These are phyloP conservation scores for Catalaphyllia jardinei DNA, from an alignment of 64 coral and sea anemone species.

Conservation along the genomic window DNA sequence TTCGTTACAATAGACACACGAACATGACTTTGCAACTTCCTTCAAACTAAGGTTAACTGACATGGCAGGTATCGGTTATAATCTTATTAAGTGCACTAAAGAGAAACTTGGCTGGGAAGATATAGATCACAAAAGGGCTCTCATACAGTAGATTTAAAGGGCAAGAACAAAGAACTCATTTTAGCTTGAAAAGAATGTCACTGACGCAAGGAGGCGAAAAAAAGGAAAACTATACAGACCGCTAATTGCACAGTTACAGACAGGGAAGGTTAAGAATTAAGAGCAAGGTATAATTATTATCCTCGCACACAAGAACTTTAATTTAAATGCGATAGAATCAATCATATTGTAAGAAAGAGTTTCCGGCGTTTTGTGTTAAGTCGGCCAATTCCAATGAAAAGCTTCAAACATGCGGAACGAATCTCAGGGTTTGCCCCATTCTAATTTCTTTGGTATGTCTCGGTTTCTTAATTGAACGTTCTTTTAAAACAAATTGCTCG, in stretches of 20 bases:
- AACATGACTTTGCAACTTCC: neutral
- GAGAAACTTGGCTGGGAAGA: neutral
- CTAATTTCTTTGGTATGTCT: neutral
- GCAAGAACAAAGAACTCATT: neutral
- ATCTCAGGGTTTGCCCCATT: neutral
- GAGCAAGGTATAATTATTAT: neutral
- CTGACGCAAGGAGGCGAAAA: neutral
- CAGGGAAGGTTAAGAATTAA: neutral
- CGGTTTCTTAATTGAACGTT: neutral
- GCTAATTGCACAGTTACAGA: neutral
- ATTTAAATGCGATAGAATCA: slow-evolving; percentile 14
- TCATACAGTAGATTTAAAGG: too few relatives aligned
- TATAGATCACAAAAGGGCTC: too few relatives aligned
- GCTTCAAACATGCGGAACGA: slow-evolving; percentile 23
- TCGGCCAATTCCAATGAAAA: neutral
- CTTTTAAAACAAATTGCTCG: neutral
- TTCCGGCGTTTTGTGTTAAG: slow-evolving; percentile 29
- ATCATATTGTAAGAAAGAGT: neutral
- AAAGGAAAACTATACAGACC: neutral
- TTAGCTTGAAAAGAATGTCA: neutral
- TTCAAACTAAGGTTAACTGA: neutral
- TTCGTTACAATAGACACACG: neutral
- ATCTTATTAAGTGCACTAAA: neutral
- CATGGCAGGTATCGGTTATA: neutral
- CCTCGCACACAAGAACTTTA: neutral